Evolutionary conservation across 2,888 invertebrate genomes (phyloP).

Genomic region (Ophion ventricosus): DNA sequence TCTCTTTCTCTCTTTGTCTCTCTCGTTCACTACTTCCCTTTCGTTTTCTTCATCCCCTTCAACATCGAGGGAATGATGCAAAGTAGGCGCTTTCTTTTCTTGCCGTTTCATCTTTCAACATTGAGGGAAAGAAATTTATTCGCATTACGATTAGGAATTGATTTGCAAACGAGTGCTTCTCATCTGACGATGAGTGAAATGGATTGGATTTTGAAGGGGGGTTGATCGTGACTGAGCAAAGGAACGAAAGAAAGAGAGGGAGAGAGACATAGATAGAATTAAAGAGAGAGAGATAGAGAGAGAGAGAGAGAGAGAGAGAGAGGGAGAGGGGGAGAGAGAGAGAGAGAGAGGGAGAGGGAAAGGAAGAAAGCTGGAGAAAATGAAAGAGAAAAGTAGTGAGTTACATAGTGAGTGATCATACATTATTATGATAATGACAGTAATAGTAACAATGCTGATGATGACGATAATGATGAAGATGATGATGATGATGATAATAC

Average conservation of each 20-base stretch:
- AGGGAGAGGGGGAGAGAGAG: conserved; percentile 1
- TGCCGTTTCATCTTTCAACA: neutral
- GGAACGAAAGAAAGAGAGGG: neutral
- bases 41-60: neutral
- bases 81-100: conserved; percentile 3
- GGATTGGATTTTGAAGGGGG: neutral
- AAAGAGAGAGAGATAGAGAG: conserved; percentile 2
- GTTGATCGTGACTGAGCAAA: neutral
- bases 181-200: conserved; percentile 9
- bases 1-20: neutral
- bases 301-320: neutral
- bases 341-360: neutral
- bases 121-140: conserved; percentile 45
- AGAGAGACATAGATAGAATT: conserved; percentile 3
- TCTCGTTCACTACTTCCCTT: too few relatives aligned
- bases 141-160: conserved; percentile 31
- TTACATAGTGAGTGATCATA: too few relatives aligned
- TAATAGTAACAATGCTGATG: neutral
- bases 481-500: too few relatives aligned
- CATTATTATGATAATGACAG: neutral
- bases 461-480: too few relatives aligned
- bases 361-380: too few relatives aligned
- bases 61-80: conserved; percentile 21
- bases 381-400: too few relatives aligned
- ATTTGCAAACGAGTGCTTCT: conserved; percentile 40